Conservation (phyloP, 2,113 vertebrate genomes). For the Hippopotamus amphibius region DNA sequence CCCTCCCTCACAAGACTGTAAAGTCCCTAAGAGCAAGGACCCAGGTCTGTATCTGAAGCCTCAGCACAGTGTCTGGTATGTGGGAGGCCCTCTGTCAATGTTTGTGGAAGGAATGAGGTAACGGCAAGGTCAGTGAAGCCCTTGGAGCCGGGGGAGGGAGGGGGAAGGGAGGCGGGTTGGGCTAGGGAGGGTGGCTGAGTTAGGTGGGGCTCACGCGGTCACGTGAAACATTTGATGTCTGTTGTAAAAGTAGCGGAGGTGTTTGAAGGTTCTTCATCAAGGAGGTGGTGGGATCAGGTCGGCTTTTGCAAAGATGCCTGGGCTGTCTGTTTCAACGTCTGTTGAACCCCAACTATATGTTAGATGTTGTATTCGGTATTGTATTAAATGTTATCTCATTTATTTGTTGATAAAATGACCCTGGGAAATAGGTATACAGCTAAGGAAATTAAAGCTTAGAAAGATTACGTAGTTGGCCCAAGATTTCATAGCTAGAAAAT, state of each 20-base stretch:
- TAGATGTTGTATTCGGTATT: background rate
- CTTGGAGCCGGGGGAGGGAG: rapidly evolving
- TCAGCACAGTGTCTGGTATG: background rate
- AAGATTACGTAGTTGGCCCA: background rate
- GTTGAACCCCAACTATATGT: background rate
- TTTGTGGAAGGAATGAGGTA: background rate
- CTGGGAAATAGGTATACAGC: background rate
- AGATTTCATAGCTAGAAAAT: background rate
- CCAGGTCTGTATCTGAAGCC: background rate
- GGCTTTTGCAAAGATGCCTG: background rate
- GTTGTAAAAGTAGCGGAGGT: background rate
- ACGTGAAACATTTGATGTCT: background rate
- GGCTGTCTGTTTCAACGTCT: background rate
- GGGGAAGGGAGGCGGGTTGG: background rate
- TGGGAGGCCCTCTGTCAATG: background rate
- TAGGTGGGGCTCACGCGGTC: background rate
- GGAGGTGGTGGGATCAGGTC: background rate
- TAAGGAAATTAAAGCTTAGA: background rate
- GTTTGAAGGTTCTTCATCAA: background rate
- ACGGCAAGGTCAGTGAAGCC: background rate
- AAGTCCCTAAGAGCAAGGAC: background rate
- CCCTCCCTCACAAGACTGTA: background rate
- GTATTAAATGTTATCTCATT: background rate
- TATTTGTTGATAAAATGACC: background rate
- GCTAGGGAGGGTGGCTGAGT: background rate